Evolutionary conservation across 2,797 vertebrate genomes (phyloP), one percentile per base, ranked within the genome.

Genomic region (Amphiprion clarkii): DNA sequence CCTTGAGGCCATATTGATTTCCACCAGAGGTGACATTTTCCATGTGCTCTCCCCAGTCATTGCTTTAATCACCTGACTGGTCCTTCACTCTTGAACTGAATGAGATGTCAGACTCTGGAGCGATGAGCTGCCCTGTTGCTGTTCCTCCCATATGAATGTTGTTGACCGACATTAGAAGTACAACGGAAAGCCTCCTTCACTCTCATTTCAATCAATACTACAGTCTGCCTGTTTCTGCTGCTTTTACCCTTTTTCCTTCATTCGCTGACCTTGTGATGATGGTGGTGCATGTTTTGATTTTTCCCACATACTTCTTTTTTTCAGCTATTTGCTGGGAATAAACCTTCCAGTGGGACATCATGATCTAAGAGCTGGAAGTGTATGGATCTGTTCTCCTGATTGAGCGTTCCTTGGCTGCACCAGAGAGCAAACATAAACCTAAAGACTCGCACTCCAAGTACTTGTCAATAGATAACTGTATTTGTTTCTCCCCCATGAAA

Each of bases 11-110:
- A 56, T 94, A 95, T 94, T 92, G 94, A 94, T 95, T 95, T 90
- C 65, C 68, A 63, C 68, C 87, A 69, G 81, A 91, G 87, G 85
- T 94, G 93, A 94, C 92, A 94, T 95, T 94, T 95, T 91, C 86
- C 80, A 82, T 85, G 71, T 67, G 78, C 84, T 86, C 85, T 89
- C 79, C 87, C 85, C 86, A 91, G 84, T 88, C 82, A 82, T 88
- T 82, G 88, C 79, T 84, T 89, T 90, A 92, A 93, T 94, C 87
- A 90, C 86, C 86, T 74, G 79, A 82, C 81, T 83, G 88, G 60
- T 87, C 83, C 84, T 88, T 91, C 84, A 85, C 81, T 89, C 80
- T 88, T 86, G 81, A 89, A 84, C 82, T 76, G 72, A 78, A 78
- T 86, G 76, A 46, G 71, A 78, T 86, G 82, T 89, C 81, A 88